A percentile compares a stretch with the other conserved stretches of the same genome.
Evolutionary conservation across 1,140 invertebrate species (phyloP).

Genomic region (silkworm (Bombyx mori)): ASM3026992v2 NC_085121.1:8950501-8951000

Average conservation of each 20-base stretch:
- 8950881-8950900: constrained; percentile 89
- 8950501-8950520: too few species aligned
- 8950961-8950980: too few species aligned
- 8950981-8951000: too few species aligned
- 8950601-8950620: too few species aligned
- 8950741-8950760: constrained; percentile 64
- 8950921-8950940: constrained; percentile 69
- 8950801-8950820: constrained; percentile 54
- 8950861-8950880: constrained; percentile 83
- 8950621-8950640: background rate
- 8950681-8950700: constrained; percentile 41
- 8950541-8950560: background rate
- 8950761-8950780: constrained; percentile 59
- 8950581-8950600: too few species aligned
- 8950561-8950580: background rate
- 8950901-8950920: constrained; percentile 73
- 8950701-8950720: constrained; percentile 38
- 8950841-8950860: constrained; percentile 70
- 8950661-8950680: constrained; percentile 40
- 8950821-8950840: constrained; percentile 64
- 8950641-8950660: constrained; percentile 36
- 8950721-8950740: constrained; percentile 62
- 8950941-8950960: constrained; percentile 6
- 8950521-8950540: too few species aligned
- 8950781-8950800: constrained; percentile 59